Base-by-base conservation (phyloP, 2,888 invertebrate genomes). In the Scaptomyza tumidula region DNA sequence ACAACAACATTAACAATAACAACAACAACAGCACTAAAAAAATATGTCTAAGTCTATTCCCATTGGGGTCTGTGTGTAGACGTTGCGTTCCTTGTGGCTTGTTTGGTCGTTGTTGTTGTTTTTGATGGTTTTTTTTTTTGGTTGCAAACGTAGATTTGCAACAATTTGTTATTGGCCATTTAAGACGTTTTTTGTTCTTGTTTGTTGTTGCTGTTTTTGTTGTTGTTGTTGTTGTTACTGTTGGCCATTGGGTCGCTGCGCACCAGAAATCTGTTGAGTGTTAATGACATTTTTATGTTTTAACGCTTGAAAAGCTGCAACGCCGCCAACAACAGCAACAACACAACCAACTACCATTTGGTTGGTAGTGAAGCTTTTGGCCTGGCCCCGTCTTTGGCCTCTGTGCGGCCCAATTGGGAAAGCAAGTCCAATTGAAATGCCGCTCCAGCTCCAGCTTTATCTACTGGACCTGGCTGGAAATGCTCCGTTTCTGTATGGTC, bases 81-180 rank as follows among this genome's bases (percentile, higher is more conserved):
- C 44, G 59, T 63, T 69, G 60, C 64, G 75, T 80, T 81, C 71
- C 71, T 68, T 65, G 49, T 52, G 52, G 48, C 31, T 63, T 46
- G 46, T 49, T 56, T 60, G 60, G 59, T 41, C 41, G 59, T 46
- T 44, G 41, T 62, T 46, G 45, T 54, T 53, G 58, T 55, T 41
- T 35, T 54, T 35, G 50, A 4, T 24, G 24, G 3, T 54, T 56
- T 67, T 14, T 16, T n/a, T 44, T 43, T 43, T 48, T 61, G 44
- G 50, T 49, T 56, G 71, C 68, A 74, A 74, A 59, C 62, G 48
- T 58, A 57, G 77, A 88, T 86, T 88, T 84, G 84, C 84, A 86
- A 86, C 84, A 88, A 84, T 84, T 84, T 88, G 88, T 86, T 86
- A 88, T 84, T 88, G 84, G 88, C 84, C 83, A 83, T 82, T 82